Evolutionary conservation across 2,888 invertebrate species (phyloP), one percentile per base, ranked within the genome.

Genomic region (Vesta saturnalis): DNA sequence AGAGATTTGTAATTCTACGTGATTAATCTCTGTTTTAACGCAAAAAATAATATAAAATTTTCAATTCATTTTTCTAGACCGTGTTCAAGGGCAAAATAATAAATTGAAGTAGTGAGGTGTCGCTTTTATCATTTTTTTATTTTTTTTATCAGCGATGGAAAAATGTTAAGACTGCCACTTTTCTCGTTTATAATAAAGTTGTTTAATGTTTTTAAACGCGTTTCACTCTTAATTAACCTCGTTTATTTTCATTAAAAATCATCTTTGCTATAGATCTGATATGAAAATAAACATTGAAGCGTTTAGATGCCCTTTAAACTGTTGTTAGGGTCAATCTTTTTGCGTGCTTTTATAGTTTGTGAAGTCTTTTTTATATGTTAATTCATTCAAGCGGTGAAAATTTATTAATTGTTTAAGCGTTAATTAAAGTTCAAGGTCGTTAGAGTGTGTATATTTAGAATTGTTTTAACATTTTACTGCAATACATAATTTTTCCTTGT

Each of bases 291-390:
- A n/a, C n/a, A 18, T n/a, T 14, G 43, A 19, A 43, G 18, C 58
- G 21, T 59, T 59, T 59, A 59, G 15, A 21, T 19, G 43, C 39
- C 58, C 58, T 59, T 59, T 59, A 19, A 16, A 22, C 19, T 56
- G 39, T 12, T 43, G 43, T 39, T 39, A 43, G 58, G 58, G 58
- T 59, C 58, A 21, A 39, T 59, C 58, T 39, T 10, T 43, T 43
- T 43, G 39, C 58, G 21, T 57, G 39, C 43, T 30, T 57, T n/a
- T 23, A 57, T 57, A 18, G 30, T 23, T 23, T 23, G 30, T 18
- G 35, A 22, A 5, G 39, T 39, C n/a, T 39, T 39, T 39, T 39
- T 23, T 5, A 23, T 23, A 39, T 39, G 39, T 39, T 39, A 39
- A 39, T 39, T 10, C 39, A 39, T 39, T 39, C 39, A n/a, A n/a